Base-by-base conservation (phyloP, 1,140 invertebrate species). In the Dufourea novaeangliae region DNA sequence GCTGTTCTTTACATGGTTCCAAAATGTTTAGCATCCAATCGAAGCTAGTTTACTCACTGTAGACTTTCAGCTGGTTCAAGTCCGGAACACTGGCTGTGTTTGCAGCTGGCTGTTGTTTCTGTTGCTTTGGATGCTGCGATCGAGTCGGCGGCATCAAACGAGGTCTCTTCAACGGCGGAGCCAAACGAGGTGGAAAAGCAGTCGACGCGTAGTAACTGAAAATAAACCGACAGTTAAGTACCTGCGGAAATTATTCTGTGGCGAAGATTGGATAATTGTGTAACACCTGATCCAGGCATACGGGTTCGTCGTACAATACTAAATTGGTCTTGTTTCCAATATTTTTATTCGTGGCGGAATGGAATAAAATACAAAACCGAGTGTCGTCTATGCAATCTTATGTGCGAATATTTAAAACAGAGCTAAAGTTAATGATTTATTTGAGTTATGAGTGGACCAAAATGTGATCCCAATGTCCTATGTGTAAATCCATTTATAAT, bases 131-230 rank as follows among this genome's bases (percentile, higher is more conserved):
- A 71, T 93, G 92, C 27, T 92, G 91, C 62, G 90, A 89, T 73
- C 87, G 91, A 74, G 87, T 88, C 61, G 93, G 92, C 73, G 93
- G 93, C 93, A 95, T 94, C 78, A 95, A 89, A 72, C 94, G 93
- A 52, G 94, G 94, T 68, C 94, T 92, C 86, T 95, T 95, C 80
- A 94, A 91, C 11, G 93, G 93, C 7, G 93, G 93, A 64, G 94
- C 93, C 72, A 93, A 92, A 62, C 94, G 93, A 12, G 93, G 91
- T 22, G 93, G 90, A 75, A 94, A 93, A 52, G 94, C 90, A n/a
- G 94, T 93, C 66, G 94, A 94, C 39, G 94, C 93, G 85, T 94
- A 95, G 90, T 95, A 95, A 90, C 94, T 94, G 90, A 78, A 91
- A 89, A 79, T 86, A 87, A 79, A 84, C 14, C 62, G 44, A 4